Evolutionary conservation across 2,888 invertebrate species (phyloP).

Genomic region (Euzophera pinguis): DNA sequence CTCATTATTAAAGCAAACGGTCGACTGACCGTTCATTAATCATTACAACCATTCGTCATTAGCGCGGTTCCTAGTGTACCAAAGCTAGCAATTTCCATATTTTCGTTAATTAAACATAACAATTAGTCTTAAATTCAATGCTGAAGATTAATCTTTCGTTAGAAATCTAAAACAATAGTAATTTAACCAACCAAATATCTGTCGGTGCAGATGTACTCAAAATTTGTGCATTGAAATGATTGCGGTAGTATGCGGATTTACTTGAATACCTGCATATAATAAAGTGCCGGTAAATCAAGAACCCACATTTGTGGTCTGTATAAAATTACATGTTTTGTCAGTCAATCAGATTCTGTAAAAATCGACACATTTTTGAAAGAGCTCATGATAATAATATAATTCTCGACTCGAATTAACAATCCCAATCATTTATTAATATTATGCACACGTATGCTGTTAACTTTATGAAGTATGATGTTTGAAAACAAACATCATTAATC

Average conservation of each 20-base stretch:
- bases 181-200: slow-evolving; percentile 12
- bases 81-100: slow-evolving; percentile 60
- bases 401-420: no score
- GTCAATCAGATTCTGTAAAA: no score
- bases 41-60: slow-evolving; percentile 50
- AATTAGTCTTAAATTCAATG: slow-evolving; percentile 32
- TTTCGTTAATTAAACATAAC: slow-evolving; percentile 50
- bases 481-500: slow-evolving; percentile 16
- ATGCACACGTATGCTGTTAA: not conserved
- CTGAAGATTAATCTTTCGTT: slow-evolving; percentile 19
- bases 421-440: no score
- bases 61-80: slow-evolving; percentile 39
- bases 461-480: not conserved
- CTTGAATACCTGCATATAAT: no score
- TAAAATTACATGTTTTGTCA: no score
- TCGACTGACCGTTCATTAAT: slow-evolving; percentile 60
- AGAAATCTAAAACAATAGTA: slow-evolving; percentile 15
- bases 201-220: not conserved
- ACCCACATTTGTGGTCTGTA: no score
- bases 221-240: no score
- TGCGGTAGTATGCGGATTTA: no score
- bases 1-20: slow-evolving; percentile 62
- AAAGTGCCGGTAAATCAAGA: no score
- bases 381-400: no score
- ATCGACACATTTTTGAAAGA: no score